Conservation (phyloP, 2,888 invertebrate species). For the Meiosimyza platycephala region DNA sequence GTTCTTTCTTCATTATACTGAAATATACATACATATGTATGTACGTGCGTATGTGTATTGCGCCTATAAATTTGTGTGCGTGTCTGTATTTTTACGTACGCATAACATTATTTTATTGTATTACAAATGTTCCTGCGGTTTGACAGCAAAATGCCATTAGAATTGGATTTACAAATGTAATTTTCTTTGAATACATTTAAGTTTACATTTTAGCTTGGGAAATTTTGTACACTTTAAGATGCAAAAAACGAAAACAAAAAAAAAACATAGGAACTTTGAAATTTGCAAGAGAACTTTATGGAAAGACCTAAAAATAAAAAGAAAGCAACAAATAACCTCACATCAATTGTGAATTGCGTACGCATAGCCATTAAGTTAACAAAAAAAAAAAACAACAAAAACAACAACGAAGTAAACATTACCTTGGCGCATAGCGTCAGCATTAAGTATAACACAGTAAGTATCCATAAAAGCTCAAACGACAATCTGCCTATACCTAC, state of each 20-base stretch:
- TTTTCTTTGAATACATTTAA: background rate
- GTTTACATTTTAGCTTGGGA: background rate
- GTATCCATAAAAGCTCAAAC: no score
- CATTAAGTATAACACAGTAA: no score
- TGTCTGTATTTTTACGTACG: conserved; percentile 6
- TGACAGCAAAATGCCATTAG: conserved; percentile 20
- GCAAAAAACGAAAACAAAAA: no score
- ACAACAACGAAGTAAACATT: background rate
- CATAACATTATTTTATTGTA: conserved; percentile 3
- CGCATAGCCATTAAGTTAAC: background rate
- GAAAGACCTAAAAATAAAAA: no score
- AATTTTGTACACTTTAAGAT: no score
- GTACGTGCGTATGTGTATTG: background rate
- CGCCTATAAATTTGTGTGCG: background rate
- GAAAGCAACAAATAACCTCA: conserved; percentile 20
- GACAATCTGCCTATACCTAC: no score
- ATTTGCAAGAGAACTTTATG: no score
- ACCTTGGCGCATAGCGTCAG: background rate
- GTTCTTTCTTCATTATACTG: no score
- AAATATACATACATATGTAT: background rate
- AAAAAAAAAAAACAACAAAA: background rate
- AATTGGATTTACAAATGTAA: conserved; percentile 9
- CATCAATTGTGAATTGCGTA: conserved; percentile 11
- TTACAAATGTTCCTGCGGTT: conserved; percentile 19
- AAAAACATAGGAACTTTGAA: no score